Evolutionary conservation across 2,113 vertebrate species (phyloP).

Genomic region (Epinephelus cyanopodus): DNA sequence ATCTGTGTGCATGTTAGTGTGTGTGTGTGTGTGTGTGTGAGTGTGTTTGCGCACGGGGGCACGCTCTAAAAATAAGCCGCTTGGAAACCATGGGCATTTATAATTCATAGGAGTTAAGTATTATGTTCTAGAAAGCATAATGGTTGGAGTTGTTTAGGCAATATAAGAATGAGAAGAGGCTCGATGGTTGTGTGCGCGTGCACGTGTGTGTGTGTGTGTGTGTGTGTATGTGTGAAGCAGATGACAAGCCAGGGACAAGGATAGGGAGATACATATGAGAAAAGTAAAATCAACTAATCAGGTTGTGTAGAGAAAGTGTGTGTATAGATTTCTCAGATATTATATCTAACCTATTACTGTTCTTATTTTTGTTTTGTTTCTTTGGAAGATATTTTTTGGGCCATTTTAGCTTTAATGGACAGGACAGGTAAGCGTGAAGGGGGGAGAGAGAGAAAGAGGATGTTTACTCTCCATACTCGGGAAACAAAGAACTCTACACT

Average conservation of each 20-base stretch:
- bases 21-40: conserved; percentile 14
- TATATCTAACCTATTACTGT: background rate
- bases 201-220: conserved; percentile 21
- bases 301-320: too few species aligned
- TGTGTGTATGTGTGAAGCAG: background rate
- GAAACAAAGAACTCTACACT: too few species aligned
- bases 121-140: conserved; percentile 70
- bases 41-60: background rate
- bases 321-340: too few species aligned
- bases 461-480: too few species aligned
- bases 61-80: conserved; percentile 67
- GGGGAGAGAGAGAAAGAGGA: too few species aligned
- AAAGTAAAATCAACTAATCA: background rate
- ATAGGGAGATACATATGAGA: background rate
- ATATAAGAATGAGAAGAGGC: conserved; percentile 15
- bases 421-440: too few species aligned
- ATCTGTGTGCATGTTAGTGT: conserved; percentile 19
- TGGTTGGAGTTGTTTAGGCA: conserved; percentile 32
- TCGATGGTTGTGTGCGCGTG: background rate
- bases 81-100: conserved; percentile 69
- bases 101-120: conserved; percentile 74
- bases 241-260: background rate
- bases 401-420: too few species aligned
- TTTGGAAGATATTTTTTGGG: too few species aligned
- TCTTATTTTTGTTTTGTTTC: too few species aligned